phyloP scores from a whole-genome alignment of 2,113 vertebrate genomes.

The Pipra filicauda region DNA sequence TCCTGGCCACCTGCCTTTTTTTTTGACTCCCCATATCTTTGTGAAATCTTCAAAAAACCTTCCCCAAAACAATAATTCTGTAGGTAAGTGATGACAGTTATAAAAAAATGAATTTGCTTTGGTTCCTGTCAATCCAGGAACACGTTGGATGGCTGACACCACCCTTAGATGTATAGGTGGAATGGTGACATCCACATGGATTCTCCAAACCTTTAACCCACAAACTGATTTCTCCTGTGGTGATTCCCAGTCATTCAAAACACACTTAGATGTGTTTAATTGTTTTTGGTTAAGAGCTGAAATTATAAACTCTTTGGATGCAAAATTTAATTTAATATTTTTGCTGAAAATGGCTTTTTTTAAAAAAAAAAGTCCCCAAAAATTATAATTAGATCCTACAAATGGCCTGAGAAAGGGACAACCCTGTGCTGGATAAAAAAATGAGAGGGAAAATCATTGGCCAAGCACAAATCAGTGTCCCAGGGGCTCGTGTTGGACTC shows the following conservation, averaged over 20 bases:
- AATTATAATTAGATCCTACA: not conserved
- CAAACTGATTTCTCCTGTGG: not conserved
- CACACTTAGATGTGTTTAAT: not conserved
- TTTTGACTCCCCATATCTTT: not conserved
- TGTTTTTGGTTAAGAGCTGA: not conserved
- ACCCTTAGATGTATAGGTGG: not conserved
- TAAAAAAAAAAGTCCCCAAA: not conserved
- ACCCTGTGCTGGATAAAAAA: not conserved
- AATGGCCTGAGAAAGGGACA: not conserved
- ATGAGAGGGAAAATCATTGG: not conserved
- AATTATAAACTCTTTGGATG: not conserved
- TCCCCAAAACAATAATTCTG: not conserved
- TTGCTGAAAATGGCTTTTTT: not conserved
- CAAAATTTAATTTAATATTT: not conserved
- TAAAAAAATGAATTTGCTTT: not conserved
- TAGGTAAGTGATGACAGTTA: not conserved
- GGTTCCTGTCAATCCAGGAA: not conserved
- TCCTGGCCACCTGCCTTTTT: not conserved
- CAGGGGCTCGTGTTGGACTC: not conserved
- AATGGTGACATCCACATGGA: rapidly evolving
- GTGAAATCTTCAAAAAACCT: not conserved
- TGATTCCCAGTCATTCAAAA: not conserved
- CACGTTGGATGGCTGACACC: rapidly evolving
- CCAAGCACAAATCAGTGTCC: not conserved
- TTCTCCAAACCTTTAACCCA: not conserved